Evolutionary conservation across 2,888 invertebrate species (phyloP).

Genomic region (Pterostichus madidus): DNA sequence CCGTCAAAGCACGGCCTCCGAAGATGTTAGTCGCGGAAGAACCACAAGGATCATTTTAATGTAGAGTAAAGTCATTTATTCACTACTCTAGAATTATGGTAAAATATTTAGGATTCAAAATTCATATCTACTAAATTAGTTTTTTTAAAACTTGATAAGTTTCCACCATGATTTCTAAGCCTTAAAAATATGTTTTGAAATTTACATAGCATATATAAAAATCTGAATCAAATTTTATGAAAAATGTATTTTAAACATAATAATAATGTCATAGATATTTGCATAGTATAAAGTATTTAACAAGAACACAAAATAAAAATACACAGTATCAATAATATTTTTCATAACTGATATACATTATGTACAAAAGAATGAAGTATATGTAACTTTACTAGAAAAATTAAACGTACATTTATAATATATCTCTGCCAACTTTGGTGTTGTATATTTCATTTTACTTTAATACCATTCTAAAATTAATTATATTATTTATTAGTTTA

Average conservation of each 20-base stretch:
- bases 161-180: too few species aligned
- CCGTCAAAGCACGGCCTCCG: too few species aligned
- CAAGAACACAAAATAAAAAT: slow-evolving; percentile 8
- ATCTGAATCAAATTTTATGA: background rate
- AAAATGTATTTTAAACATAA: slow-evolving; percentile 6
- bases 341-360: slow-evolving; percentile 31
- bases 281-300: background rate
- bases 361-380: slow-evolving; percentile 22
- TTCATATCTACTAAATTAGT: too few species aligned
- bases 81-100: too few species aligned
- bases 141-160: too few species aligned
- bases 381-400: too few species aligned
- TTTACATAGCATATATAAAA: too few species aligned
- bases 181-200: too few species aligned
- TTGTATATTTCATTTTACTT: background rate
- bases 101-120: too few species aligned
- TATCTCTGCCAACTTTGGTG: background rate
- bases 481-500: background rate
- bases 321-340: slow-evolving; percentile 8
- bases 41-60: too few species aligned
- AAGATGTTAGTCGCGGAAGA: too few species aligned
- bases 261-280: slow-evolving; percentile 13
- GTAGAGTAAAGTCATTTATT: too few species aligned
- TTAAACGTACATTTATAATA: background rate
- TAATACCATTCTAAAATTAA: background rate